phyloP scores from a whole-genome alignment of 2,797 vertebrate genomes.

The Huso huso region DNA sequence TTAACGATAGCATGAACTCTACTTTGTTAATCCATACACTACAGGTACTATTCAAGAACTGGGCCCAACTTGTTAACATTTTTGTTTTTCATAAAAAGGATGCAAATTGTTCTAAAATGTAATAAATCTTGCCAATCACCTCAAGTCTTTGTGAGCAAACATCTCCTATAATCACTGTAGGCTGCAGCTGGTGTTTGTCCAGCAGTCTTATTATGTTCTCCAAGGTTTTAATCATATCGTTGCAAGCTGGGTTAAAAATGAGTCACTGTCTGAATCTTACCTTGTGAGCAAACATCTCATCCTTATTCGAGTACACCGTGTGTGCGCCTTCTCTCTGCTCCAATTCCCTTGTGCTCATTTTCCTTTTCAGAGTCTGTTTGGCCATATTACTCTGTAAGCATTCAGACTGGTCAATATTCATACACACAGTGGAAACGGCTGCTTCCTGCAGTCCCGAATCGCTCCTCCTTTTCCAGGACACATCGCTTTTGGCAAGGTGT shows the following conservation, averaged over 20 bases:
- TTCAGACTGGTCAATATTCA: slow-evolving; percentile 15
- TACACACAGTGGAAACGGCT: slow-evolving; percentile 13
- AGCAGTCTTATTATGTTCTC: no score
- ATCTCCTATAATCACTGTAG: no score
- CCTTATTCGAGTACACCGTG: slow-evolving; percentile 40
- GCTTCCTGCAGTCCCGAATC: slow-evolving; percentile 22
- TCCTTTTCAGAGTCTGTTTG: slow-evolving; percentile 51
- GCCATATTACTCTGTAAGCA: slow-evolving; percentile 32
- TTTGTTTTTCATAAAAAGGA: no score
- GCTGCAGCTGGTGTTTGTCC: no score
- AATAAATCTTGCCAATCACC: no score
- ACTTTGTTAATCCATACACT: no score
- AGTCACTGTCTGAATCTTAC: slow-evolving; percentile 40
- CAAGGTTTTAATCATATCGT: no score
- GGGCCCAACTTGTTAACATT: no score
- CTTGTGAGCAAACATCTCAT: slow-evolving; percentile 53
- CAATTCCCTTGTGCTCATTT: slow-evolving; percentile 31
- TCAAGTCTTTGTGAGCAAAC: no score
- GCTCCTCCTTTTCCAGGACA: slow-evolving; percentile 27
- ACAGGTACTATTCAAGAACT: no score
- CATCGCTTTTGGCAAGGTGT: neutral
- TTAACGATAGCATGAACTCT: no score
- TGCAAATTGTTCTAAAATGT: no score
- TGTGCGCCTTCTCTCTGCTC: slow-evolving; percentile 38
- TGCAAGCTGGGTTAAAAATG: neutral